Percentiles rank a stretch among this genome's conserved stretches.
These are phyloP conservation scores for Caenorhabditis panamensis DNA, from an alignment of 2,888 invertebrate species.

Conservation along the genomic window DNA sequence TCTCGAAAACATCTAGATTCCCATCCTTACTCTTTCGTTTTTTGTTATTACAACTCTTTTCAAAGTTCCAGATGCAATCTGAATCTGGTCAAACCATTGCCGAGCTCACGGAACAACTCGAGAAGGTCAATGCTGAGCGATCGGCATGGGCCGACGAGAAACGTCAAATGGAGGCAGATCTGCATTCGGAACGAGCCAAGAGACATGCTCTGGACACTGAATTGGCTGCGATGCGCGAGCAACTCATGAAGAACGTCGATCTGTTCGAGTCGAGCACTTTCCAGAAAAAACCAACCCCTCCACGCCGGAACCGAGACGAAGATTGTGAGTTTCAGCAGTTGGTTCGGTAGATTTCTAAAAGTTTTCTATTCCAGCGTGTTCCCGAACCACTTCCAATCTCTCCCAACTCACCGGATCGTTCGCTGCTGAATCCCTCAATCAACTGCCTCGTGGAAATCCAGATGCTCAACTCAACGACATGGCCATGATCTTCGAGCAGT, in stretches of 20 bases:
- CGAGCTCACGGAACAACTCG: slow-evolving; percentile 51
- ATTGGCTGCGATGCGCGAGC: slow-evolving; percentile 73
- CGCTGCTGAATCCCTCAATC: slow-evolving; percentile 13
- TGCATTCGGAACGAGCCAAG: slow-evolving; percentile 58
- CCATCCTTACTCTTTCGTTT: background rate
- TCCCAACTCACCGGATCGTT: slow-evolving; percentile 45
- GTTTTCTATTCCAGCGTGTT: slow-evolving; percentile 10
- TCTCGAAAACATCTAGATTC: slow-evolving; percentile 5
- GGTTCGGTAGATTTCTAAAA: background rate
- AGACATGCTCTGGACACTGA: slow-evolving; percentile 68
- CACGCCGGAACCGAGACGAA: slow-evolving; percentile 21
- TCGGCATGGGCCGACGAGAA: slow-evolving; percentile 37
- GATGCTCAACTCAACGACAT: slow-evolving; percentile 69
- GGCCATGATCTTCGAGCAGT: slow-evolving; percentile 71
- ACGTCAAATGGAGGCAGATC: slow-evolving; percentile 34
- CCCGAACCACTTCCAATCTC: slow-evolving; percentile 50
- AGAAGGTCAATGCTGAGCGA: slow-evolving; percentile 20
- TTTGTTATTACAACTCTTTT: background rate
- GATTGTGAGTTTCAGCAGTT: slow-evolving; percentile 10
- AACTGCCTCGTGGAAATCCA: slow-evolving; percentile 43
- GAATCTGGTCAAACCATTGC: slow-evolving; percentile 44
- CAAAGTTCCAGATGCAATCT: slow-evolving; percentile 60
- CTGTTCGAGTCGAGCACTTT: slow-evolving; percentile 72
- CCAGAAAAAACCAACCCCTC: slow-evolving; percentile 51
- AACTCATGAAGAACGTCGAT: slow-evolving; percentile 75